These are phyloP conservation scores for Scaptomyza caliginosa DNA, from an alignment of 2,888 invertebrate species.

Conservation along the genomic window DNA sequence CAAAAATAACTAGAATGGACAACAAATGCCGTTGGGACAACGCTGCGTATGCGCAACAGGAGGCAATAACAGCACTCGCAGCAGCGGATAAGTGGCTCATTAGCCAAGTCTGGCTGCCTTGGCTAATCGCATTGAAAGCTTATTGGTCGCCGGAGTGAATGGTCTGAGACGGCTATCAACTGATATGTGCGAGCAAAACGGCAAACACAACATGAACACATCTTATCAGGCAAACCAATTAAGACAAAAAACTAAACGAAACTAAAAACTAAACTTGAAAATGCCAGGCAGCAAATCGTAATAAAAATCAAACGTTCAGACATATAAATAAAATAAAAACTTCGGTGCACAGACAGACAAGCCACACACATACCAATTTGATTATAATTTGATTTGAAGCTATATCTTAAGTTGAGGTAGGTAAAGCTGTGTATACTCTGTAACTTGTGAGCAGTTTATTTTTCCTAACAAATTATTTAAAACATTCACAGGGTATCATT, in stretches of 20 bases:
- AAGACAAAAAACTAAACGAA: slow-evolving; percentile 67
- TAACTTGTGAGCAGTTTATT: background rate
- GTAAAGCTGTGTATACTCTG: background rate
- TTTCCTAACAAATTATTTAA: background rate
- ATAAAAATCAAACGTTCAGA: slow-evolving; percentile 58
- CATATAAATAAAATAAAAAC: background rate
- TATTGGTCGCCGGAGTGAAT: slow-evolving; percentile 40
- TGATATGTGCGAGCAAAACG: slow-evolving; percentile 46
- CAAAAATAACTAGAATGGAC: slow-evolving; percentile 68
- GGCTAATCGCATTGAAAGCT: slow-evolving; percentile 44
- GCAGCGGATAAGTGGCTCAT: slow-evolving; percentile 42
- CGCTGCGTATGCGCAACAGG: slow-evolving; percentile 57
- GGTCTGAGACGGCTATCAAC: slow-evolving; percentile 25
- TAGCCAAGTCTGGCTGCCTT: slow-evolving; percentile 33
- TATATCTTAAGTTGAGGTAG: background rate
- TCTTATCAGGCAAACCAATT: slow-evolving; percentile 74
- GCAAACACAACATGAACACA: slow-evolving; percentile 66
- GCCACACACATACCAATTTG: slow-evolving; percentile 37
- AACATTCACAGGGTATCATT: slow-evolving; percentile 3
- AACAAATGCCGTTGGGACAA: slow-evolving; percentile 47
- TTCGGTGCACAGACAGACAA: slow-evolving; percentile 23
- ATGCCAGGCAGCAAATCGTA: slow-evolving; percentile 61
- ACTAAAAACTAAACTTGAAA: slow-evolving; percentile 57
- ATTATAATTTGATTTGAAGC: slow-evolving; percentile 70
- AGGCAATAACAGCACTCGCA: slow-evolving; percentile 20